phyloP scores from a whole-genome alignment of 2,888 invertebrate genomes.

The Aquatica leii region DNA sequence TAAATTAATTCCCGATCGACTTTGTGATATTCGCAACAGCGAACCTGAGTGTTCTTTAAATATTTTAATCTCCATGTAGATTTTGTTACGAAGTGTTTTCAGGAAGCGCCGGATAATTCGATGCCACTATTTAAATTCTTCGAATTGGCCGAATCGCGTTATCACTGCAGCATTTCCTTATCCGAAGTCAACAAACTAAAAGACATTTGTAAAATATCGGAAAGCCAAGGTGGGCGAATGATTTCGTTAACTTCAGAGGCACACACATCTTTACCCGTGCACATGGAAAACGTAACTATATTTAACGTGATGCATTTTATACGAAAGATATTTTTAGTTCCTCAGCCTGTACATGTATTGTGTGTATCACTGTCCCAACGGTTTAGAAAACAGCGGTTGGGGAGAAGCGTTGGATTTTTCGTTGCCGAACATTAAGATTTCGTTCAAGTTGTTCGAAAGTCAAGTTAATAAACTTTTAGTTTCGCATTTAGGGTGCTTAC shows the following conservation, averaged over 20 bases:
- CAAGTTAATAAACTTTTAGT: conserved; percentile 74
- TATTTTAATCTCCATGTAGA: background rate
- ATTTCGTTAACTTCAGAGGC: conserved; percentile 70
- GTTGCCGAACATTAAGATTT: conserved; percentile 70
- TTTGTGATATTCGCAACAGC: conserved; percentile 8
- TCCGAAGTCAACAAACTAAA: conserved; percentile 77
- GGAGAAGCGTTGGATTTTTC: conserved; percentile 74
- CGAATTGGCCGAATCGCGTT: conserved; percentile 83
- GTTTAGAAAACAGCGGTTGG: conserved; percentile 73
- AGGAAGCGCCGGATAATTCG: conserved; percentile 77
- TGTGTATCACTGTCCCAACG: conserved; percentile 69
- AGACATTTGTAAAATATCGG: conserved; percentile 80
- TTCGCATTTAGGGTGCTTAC: conserved; percentile 79
- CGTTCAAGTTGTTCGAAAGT: conserved; percentile 70
- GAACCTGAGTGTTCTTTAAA: background rate
- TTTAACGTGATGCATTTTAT: conserved; percentile 24
- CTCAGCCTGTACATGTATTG: conserved; percentile 67
- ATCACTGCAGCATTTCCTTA: conserved; percentile 76
- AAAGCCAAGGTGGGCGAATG: conserved; percentile 74
- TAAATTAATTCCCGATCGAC: background rate
- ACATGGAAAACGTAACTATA: conserved; percentile 7
- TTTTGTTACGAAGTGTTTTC: too few species aligned
- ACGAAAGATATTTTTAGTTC: conserved; percentile 31
- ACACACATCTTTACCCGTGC: background rate
- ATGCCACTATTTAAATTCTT: conserved; percentile 84